Evolutionary conservation across 2,888 invertebrate genomes (phyloP).

Genomic region (Drosophila emarginata): DNA sequence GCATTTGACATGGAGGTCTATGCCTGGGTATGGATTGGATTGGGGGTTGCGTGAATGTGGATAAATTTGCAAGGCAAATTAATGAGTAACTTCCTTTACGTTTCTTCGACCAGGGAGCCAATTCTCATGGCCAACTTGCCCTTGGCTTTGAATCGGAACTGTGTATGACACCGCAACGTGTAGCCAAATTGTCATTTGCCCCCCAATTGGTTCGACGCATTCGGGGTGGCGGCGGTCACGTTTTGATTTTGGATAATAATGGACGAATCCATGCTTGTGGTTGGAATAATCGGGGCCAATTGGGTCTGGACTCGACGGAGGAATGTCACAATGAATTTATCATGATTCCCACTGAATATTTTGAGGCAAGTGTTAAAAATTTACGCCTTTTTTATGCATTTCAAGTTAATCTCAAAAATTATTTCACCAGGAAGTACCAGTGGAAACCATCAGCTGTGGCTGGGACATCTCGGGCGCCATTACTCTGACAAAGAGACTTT

Average conservation of each 20-base stretch:
- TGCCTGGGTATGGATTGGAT: conserved; percentile 66
- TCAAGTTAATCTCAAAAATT: background rate
- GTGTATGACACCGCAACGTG: conserved; percentile 84
- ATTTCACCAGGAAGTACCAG: conserved; percentile 84
- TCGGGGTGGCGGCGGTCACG: conserved; percentile 90
- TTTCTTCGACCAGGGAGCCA: conserved; percentile 87
- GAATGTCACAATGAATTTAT: conserved; percentile 80
- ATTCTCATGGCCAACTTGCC: conserved; percentile 92
- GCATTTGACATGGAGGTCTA: conserved; percentile 57
- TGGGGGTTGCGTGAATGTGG: conserved; percentile 7
- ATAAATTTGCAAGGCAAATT: conserved; percentile 74
- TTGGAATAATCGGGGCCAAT: conserved; percentile 89
- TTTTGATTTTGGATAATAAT: conserved; percentile 86
- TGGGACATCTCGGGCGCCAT: conserved; percentile 92
- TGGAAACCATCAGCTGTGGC: conserved; percentile 88
- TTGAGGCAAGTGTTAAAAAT: conserved; percentile 73
- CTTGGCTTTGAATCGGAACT: conserved; percentile 87
- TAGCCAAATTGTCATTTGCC: conserved; percentile 75
- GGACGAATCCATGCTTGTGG: conserved; percentile 90
- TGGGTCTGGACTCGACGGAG: conserved; percentile 83
- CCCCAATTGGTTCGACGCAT: conserved; percentile 85
- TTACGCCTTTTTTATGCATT: background rate
- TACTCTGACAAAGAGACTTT: conserved; percentile 86
- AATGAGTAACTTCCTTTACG: conserved; percentile 70
- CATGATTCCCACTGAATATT: conserved; percentile 83